Conservation (phyloP, 2,888 invertebrate species). For the Hirtodrosophila trivittata region DNA sequence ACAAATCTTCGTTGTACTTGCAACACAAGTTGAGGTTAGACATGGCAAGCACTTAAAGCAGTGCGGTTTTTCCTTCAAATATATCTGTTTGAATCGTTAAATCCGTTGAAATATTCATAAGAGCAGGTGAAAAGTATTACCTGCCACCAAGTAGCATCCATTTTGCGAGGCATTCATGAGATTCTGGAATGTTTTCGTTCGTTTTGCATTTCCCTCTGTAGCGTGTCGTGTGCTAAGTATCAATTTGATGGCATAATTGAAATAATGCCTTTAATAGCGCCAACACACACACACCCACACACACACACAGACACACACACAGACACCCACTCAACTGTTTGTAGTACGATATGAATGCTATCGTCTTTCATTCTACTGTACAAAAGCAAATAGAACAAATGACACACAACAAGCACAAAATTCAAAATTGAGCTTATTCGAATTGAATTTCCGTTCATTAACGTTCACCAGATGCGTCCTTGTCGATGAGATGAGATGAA, state of each 20-base stretch:
- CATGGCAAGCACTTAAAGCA: background rate
- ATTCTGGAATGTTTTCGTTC: too few relatives aligned
- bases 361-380: constrained; percentile 22
- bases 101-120: too few relatives aligned
- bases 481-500: constrained; percentile 6
- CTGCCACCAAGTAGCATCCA: too few relatives aligned
- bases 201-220: background rate
- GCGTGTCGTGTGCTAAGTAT: background rate
- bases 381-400: constrained; percentile 10
- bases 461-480: background rate
- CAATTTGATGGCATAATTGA: constrained; percentile 54
- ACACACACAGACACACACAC: background rate
- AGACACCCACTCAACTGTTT: background rate
- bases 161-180: too few relatives aligned
- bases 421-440: constrained; percentile 34
- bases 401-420: constrained; percentile 14
- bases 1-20: background rate
- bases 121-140: too few relatives aligned
- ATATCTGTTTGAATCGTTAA: too few relatives aligned
- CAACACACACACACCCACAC: constrained; percentile 3
- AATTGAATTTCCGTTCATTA: constrained; percentile 41
- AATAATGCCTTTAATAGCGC: constrained; percentile 38
- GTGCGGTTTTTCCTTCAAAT: background rate
- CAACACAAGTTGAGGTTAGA: background rate
- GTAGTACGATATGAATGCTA: constrained; percentile 8